Base-by-base conservation (phyloP, 2,113 vertebrate genomes). In the Bostrychus sinensis region DNA sequence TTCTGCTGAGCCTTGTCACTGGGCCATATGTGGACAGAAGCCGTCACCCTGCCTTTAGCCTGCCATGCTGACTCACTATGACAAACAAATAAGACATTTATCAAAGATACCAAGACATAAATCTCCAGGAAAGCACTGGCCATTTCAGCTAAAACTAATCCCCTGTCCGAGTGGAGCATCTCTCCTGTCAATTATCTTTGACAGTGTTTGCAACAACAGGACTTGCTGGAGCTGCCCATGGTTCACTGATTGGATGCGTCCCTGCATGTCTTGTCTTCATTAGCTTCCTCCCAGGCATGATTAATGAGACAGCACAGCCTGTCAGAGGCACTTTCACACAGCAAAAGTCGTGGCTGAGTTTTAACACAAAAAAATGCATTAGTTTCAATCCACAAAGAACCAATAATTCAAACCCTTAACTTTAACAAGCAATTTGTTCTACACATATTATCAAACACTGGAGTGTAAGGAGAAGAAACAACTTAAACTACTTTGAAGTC, bases 21-120 rank as follows among this genome's bases (percentile, higher is more conserved):
- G 19, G 43, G 17, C 17, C 41, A 17, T 9, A 9, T 59, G 12
- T 19, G 30, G 58, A 30, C 53, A 32, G 17, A 36, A 34, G 56
- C 20, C 45, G 10, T 26, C 36, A 26, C 19, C 38, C 53, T 19
- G 38, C 54, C 59, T 37, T 17, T 19, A 34, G 20, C 42, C 1
- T 1, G 14, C 17, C 58, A 34, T 67, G 79, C 79, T 84, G 81
- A 86, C 63, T 85, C 79, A 83, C 71, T 39, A 46, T 75, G 74
- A 62, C 78, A 75, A 69, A 75, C 59, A 75, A 79, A 80, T 56
- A 73, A 66, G 77, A 56, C 43, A 86, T 79, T 80, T 77, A 77
- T 79, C 63, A 60, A 43, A 66, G 48, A 66, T 48, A 50, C 72
- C 53, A 1, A 9, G 13, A 70, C 68, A 71, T 67, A 71, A 74